Base-by-base conservation (phyloP, 2,113 vertebrate species). In the Platichthys stellatus region DNA sequence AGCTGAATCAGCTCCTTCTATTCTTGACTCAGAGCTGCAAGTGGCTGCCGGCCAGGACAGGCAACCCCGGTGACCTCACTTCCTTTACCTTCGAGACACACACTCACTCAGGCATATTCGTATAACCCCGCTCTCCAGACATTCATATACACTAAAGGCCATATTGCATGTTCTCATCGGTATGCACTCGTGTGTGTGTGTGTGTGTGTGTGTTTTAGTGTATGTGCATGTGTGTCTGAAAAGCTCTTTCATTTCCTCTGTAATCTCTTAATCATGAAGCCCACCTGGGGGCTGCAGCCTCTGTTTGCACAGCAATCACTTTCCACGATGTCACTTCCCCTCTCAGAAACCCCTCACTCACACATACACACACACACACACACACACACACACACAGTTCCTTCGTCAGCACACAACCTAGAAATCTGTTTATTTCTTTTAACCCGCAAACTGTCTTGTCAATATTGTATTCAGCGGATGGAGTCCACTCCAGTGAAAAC, bases 321-420 rank as follows among this genome's bases (percentile, higher is more conserved):
- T 93, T 92, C 91, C 90, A 92, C 89, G 88, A 94, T 91, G 91
- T 93, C 88, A 94, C 79, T 86, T 89, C 85, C 85, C 59, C 57
- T n/a, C 69, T 47, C 38, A 58, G 28, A 82, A 65, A 14, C 72
- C 54, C 40, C 58, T 51, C 28, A 51, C 31, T 72, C 40, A 72
- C 68, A 67, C 67, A 56, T 62, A 67, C 47, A 68, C 60, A 74
- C 72, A 61, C 57, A 75, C 61, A 73, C 77, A 57, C 66, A 74
- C 49, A 72, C 68, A 67, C 49, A 76, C 49, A 72, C 68, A 65
- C 76, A 54, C 65, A 74, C 53, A 81, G 38, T 51, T 5, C 15
- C 4, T 51, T 20, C 47, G 5, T 18, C 7, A 53, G 51, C 18
- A 53, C 5, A 53, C 5, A 18, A 49, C 4, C 14, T 49, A 49